phyloP scores from a whole-genome alignment of 2,797 vertebrate genomes.

The Acipenser oxyrinchus region DNA sequence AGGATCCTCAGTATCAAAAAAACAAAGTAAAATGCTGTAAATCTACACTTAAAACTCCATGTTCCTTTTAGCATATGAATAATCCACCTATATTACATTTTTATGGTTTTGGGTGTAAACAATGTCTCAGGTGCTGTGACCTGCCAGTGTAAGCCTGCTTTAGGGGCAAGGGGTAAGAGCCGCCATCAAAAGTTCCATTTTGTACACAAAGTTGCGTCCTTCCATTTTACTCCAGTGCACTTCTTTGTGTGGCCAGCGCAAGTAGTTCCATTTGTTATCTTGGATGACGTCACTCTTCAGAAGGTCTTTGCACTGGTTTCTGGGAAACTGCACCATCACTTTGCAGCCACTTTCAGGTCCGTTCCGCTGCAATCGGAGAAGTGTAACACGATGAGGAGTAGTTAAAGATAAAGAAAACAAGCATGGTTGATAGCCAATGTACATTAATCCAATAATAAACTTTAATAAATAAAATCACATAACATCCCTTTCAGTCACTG shows the following conservation, averaged over 20 bases:
- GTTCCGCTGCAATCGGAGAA: constrained; percentile 62
- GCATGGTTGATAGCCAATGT: too few species aligned
- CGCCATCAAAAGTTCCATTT: constrained; percentile 97
- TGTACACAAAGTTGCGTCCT: constrained; percentile 94
- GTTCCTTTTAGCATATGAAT: too few species aligned
- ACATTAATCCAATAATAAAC: too few species aligned
- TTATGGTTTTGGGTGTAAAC: too few species aligned
- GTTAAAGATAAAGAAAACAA: too few species aligned
- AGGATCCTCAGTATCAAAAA: background rate
- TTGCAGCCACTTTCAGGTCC: constrained; percentile 87
- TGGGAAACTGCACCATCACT: constrained; percentile 84
- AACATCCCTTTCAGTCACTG: too few species aligned
- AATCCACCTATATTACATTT: background rate
- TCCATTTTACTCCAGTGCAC: constrained; percentile 96
- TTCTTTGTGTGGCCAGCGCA: constrained; percentile 82
- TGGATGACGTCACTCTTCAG: constrained; percentile 87
- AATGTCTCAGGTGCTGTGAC: background rate
- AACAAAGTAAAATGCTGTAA: background rate
- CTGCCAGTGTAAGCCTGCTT: background rate
- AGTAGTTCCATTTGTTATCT: constrained; percentile 85
- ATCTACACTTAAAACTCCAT: constrained; percentile 61
- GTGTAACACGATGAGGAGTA: background rate
- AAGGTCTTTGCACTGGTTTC: constrained; percentile 83
- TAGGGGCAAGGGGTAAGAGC: constrained; percentile 77
- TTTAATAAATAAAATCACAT: too few species aligned